phyloP scores from a whole-genome alignment of 2,113 vertebrate species.

The Odontophorus gujanensis region DNA sequence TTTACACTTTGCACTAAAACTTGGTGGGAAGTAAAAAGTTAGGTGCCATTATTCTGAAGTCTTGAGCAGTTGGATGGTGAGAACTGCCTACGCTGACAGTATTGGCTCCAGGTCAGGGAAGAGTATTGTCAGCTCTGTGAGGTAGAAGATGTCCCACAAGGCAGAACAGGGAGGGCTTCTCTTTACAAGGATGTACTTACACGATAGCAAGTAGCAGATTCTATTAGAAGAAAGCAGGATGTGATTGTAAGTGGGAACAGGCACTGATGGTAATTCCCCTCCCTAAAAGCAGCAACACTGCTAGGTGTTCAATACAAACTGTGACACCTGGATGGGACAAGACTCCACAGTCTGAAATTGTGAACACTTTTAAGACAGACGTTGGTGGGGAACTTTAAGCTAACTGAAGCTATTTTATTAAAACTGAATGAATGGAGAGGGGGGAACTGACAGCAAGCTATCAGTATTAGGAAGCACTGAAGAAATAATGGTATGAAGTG shows the following conservation, averaged over 20 bases:
- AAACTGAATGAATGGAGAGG: neutral
- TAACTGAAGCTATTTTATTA: neutral
- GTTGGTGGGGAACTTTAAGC: accelerated
- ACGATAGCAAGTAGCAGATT: neutral
- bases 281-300: neutral
- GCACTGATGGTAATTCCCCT: neutral
- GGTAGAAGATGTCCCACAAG: neutral
- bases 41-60: neutral
- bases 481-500: neutral
- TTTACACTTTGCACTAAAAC: neutral
- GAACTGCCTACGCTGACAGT: neutral
- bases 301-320: neutral
- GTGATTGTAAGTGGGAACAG: neutral
- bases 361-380: neutral
- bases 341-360: neutral
- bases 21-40: neutral
- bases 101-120: neutral
- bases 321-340: neutral
- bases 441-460: neutral
- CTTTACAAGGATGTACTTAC: neutral
- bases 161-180: neutral
- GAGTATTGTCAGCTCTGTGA: accelerated
- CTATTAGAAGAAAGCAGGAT: neutral
- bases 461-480: neutral
- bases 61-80: neutral